These are phyloP conservation scores for Salvelinus namaycush DNA, from an alignment of 2,113 vertebrate species.

Conservation along the genomic window DNA sequence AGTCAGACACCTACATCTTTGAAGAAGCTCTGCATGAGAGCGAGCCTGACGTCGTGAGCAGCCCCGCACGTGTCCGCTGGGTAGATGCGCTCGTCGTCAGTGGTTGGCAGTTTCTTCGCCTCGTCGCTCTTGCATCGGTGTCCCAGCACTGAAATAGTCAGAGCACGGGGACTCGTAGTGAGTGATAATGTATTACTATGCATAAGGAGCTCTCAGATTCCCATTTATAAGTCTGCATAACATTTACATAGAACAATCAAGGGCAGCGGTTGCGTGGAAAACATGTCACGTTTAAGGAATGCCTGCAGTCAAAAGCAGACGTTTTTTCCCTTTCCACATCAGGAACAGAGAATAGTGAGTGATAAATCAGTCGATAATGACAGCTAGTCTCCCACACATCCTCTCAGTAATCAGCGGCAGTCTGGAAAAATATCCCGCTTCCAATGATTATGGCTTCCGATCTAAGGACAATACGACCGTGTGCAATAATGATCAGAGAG, in stretches of 20 bases:
- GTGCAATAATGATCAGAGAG: not conserved
- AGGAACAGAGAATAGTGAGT: constrained; percentile 8
- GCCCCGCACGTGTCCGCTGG: constrained; percentile 89
- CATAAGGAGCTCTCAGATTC: constrained; percentile 14
- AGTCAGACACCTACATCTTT: constrained; percentile 84
- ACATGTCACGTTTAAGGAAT: not conserved
- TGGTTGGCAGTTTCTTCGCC: constrained; percentile 88
- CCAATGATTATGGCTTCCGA: constrained; percentile 2
- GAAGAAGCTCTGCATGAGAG: constrained; percentile 89
- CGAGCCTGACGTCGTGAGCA: constrained; percentile 86
- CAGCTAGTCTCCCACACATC: constrained; percentile 6
- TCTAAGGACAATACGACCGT: not conserved
- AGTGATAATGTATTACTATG: not conserved
- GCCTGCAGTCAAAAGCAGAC: not conserved
- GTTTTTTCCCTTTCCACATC: constrained; percentile 3
- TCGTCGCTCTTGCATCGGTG: constrained; percentile 86
- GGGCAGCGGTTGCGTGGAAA: constrained; percentile 11
- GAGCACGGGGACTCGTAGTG: not conserved
- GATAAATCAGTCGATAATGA: constrained; percentile 10
- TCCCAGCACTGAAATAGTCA: constrained; percentile 82
- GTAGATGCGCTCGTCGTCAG: constrained; percentile 91
- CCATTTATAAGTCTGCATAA: constrained; percentile 28
- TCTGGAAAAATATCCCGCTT: not conserved
- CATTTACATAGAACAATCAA: constrained; percentile 45
- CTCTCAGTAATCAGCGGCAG: constrained; percentile 8